These are phyloP conservation scores for Thecocarcelia acutangulata DNA, from an alignment of 2,888 invertebrate genomes.

Conservation along the genomic window DNA sequence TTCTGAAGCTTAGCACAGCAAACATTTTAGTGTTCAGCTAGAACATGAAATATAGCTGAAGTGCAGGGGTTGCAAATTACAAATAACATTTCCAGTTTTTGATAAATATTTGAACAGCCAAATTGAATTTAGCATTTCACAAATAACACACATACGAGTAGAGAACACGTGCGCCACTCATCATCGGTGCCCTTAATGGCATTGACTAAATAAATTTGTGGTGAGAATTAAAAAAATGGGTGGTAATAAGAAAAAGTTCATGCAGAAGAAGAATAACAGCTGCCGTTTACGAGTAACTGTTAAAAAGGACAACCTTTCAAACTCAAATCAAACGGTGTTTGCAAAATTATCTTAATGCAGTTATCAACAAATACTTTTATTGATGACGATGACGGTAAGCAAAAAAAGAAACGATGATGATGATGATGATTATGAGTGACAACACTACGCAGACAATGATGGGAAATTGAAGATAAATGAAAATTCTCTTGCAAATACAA, in stretches of 20 bases:
- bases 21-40: too few species aligned
- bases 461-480: conserved; percentile 22
- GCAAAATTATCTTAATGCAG: conserved; percentile 56
- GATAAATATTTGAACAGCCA: too few species aligned
- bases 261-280: conserved; percentile 18
- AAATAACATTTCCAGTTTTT: too few species aligned
- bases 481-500: conserved; percentile 21
- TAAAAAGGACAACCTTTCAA: conserved; percentile 26
- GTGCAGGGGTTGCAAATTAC: too few species aligned
- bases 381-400: conserved; percentile 36
- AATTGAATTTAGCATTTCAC: too few species aligned
- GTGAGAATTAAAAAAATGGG: conserved; percentile 10
- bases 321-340: conserved; percentile 45
- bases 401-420: conserved; percentile 10
- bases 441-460: conserved; percentile 22
- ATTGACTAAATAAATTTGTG: neutral
- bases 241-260: neutral
- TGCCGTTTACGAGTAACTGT: neutral
- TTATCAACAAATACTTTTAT: conserved; percentile 41
- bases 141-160: too few species aligned
- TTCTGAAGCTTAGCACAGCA: too few species aligned
- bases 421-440: conserved; percentile 27
- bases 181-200: neutral
- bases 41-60: too few species aligned
- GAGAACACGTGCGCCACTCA: too few species aligned